Evolutionary conservation across 2,888 invertebrate genomes (phyloP).

Genomic region (Malthinus flaveolus): DNA sequence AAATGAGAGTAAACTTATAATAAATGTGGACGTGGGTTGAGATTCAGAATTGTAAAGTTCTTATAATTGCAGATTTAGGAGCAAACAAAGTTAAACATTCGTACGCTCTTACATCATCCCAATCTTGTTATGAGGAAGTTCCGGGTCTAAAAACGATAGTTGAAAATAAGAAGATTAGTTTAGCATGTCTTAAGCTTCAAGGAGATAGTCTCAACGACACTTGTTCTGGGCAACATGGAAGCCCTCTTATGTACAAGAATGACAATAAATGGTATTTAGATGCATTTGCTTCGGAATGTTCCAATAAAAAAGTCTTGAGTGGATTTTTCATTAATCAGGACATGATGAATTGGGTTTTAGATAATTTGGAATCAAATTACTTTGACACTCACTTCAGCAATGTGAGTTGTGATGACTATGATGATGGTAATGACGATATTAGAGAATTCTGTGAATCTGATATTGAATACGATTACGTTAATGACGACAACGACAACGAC

Average conservation of each 20-base stretch:
- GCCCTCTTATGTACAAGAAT: constrained; percentile 17
- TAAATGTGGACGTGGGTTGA: no score
- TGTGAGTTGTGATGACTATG: no score
- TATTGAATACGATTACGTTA: no score
- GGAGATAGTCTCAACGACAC: constrained; percentile 1
- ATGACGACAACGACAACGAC: no score
- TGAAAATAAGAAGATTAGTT: constrained; percentile 3
- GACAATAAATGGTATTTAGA: constrained; percentile 13
- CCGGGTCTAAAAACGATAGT: neutral
- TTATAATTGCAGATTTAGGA: neutral
- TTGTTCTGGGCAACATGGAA: constrained; percentile 16
- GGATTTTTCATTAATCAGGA: neutral
- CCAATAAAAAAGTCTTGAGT: neutral
- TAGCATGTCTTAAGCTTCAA: constrained; percentile 6
- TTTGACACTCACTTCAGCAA: no score
- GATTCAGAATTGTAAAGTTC: no score
- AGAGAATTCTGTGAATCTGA: no score
- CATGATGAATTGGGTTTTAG: constrained; percentile 2
- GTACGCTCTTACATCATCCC: constrained; percentile 1
- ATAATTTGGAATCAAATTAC: neutral
- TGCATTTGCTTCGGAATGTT: neutral
- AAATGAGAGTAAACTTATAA: no score
- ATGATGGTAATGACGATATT: no score
- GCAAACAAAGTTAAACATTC: constrained; percentile 1
- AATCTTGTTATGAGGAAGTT: constrained; percentile 8